Percentiles rank a stretch among this genome's conserved stretches.
phyloP scores from a whole-genome alignment of 2,797 vertebrate genomes.

The Melanotaenia parkinsoni region DNA sequence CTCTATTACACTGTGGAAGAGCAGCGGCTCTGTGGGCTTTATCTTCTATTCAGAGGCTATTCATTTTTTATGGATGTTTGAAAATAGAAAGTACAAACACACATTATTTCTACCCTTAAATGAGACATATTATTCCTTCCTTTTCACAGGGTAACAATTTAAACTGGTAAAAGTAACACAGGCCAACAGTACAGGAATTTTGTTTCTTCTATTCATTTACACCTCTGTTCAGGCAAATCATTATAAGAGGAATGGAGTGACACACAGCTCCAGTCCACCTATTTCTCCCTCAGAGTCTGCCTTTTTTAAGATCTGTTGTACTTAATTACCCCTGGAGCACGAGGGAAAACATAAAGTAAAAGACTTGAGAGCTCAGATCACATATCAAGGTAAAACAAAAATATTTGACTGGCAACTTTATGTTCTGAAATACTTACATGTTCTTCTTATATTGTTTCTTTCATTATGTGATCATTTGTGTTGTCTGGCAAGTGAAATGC shows the following conservation, averaged over 20 bases:
- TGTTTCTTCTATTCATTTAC: neutral
- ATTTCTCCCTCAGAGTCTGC: too few relatives aligned
- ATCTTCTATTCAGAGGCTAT: conserved; percentile 54
- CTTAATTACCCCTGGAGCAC: too few relatives aligned
- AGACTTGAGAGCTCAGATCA: neutral
- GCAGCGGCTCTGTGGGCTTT: conserved; percentile 14
- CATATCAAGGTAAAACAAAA: too few relatives aligned
- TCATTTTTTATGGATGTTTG: conserved; percentile 69
- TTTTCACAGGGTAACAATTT: too few relatives aligned
- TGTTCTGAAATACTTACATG: neutral
- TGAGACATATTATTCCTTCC: neutral
- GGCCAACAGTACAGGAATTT: too few relatives aligned
- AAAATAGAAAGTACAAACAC: conserved; percentile 59
- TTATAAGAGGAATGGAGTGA: neutral
- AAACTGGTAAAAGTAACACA: too few relatives aligned
- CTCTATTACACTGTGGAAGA: neutral
- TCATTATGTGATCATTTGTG: too few relatives aligned
- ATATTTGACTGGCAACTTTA: neutral
- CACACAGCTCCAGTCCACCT: too few relatives aligned
- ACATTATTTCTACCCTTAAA: neutral
- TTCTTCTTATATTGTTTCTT: neutral
- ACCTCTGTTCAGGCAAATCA: neutral
- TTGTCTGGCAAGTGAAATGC: too few relatives aligned
- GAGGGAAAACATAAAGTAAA: too few relatives aligned
- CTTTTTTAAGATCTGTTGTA: too few relatives aligned